Percentiles rank a stretch among this genome's conserved stretches.
Evolutionary conservation across 2,113 vertebrate species (phyloP).

Genomic region (Oceanodroma tethys): DNA sequence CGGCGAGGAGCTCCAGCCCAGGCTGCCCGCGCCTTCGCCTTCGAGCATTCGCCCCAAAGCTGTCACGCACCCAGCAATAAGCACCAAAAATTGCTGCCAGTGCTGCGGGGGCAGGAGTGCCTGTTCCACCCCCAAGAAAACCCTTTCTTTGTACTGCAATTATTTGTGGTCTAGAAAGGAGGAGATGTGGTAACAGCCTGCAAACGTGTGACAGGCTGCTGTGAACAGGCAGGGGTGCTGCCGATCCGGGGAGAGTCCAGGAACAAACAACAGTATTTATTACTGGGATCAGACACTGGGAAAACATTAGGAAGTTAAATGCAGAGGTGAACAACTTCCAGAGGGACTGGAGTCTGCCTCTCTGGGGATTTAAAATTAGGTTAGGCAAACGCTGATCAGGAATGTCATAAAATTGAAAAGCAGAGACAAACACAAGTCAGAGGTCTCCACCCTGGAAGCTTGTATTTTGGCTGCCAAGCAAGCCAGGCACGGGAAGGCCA

Average conservation of each 20-base stretch:
- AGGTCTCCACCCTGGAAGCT: neutral
- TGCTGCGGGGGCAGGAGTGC: neutral
- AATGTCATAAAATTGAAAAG: neutral
- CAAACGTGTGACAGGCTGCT: neutral
- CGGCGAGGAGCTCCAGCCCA: too few species aligned
- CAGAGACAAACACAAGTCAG: neutral
- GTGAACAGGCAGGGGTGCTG: neutral
- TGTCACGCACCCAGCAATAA: neutral
- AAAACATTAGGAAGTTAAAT: neutral
- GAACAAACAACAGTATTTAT: too few species aligned
- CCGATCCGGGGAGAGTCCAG: too few species aligned
- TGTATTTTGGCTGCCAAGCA: neutral
- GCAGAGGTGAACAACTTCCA: neutral
- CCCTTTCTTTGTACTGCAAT: too few species aligned
- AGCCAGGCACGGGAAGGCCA: neutral
- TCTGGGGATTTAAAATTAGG: neutral
- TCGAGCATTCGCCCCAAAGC: neutral
- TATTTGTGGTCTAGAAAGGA: neutral
- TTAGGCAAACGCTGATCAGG: neutral
- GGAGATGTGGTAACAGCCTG: neutral
- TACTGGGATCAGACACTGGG: neutral
- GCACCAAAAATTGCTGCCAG: neutral
- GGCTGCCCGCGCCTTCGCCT: fast-evolving
- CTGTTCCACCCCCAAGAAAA: neutral
- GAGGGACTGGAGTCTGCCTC: neutral